These are phyloP conservation scores for Hippocampus kuda DNA, from an alignment of 2,797 vertebrate species.

Conservation along the genomic window DNA sequence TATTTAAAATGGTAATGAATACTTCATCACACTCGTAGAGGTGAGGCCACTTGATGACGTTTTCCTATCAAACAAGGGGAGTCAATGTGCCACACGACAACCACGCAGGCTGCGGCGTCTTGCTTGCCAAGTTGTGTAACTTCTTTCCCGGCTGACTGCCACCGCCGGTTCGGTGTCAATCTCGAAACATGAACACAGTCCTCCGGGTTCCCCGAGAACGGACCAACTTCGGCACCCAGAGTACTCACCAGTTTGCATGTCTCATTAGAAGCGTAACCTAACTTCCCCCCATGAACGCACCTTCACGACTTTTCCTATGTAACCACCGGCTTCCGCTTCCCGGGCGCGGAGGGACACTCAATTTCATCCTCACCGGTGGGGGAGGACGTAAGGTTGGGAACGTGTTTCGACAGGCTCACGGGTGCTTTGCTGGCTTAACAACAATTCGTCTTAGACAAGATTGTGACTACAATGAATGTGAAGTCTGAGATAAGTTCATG, in stretches of 20 bases:
- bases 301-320: slow-evolving; percentile 54
- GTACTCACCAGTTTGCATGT: slow-evolving; percentile 56
- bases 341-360: slow-evolving; percentile 53
- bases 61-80: neutral
- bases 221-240: slow-evolving; percentile 3
- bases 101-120: slow-evolving; percentile 14
- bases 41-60: neutral
- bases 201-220: neutral
- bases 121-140: slow-evolving; percentile 43
- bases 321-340: slow-evolving; percentile 68
- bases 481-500: neutral
- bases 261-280: slow-evolving; percentile 62
- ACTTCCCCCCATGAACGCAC: slow-evolving; percentile 45
- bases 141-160: slow-evolving; percentile 24
- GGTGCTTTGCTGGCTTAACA: neutral
- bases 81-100: slow-evolving; percentile 47
- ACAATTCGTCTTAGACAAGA: neutral
- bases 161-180: neutral
- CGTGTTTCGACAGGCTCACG: neutral
- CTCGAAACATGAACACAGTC: neutral
- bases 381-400: neutral
- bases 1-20: neutral
- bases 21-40: neutral
- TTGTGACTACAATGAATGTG: fast-evolving
- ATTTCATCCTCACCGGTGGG: slow-evolving; percentile 12